Base-by-base conservation (phyloP, 2,797 vertebrate species). In the Sebastes nivosus region DNA sequence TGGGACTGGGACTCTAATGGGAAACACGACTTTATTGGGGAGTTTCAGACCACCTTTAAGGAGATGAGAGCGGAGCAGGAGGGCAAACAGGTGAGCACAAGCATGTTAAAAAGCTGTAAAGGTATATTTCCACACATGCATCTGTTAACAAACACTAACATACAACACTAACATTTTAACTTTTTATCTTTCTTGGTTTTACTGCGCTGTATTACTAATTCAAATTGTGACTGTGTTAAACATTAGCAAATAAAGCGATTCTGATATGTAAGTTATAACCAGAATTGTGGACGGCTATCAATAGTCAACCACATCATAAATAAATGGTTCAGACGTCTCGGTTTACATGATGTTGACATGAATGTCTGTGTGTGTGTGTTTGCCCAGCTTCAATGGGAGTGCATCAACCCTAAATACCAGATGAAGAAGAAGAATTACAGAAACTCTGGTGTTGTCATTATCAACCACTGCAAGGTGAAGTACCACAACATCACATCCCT, bases 1-100 rank as follows among this genome's bases (percentile, higher is more conserved):
- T 99, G 97, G 97, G 98, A 99, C 91, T 99, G 98, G 98, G 98
- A 99, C 94, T 99, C 98, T 72, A 99, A 99, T 0, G 98, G 98
- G 38, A 99, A 99, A 80, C 98, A 99, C 18, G 98, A 99, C 94
- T 99, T 99, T 88, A 99, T 99, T 72, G 98, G 98, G 84, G 98
- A 99, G 91, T 99, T 98, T 91, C 97, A 96, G 88, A 97, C 98
- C 0, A 99, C 97, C 1, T 99, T 97, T 93, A 99, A 99, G 90
- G 98, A 99, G 89, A 95, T 98, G 96, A 95, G 96, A 87, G 95
- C 96, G 64, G 97, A 97, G 32, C 96, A 98, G 96, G 98, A 99
- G 89, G 98, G 98, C 66, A 97, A 97, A 90, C 98, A 98, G 97
- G 98, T 99, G 91, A 80, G 82, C 55, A 73, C 55, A 46, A 12